These are phyloP conservation scores for silkworm (Bombyx mori) DNA, from an alignment of 1,140 invertebrate species.

Conservation along the genomic window ASM3026992v2 NC_085120.1:10058001-10058500, in stretches of 20 bases:
- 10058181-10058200: conserved; percentile 6
- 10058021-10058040: too few species aligned
- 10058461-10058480: too few species aligned
- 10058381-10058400: conserved; percentile 13
- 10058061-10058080: too few species aligned
- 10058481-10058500: too few species aligned
- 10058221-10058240: conserved; percentile 23
- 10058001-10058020: too few species aligned
- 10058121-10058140: too few species aligned
- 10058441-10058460: too few species aligned
- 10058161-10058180: neutral
- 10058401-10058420: too few species aligned
- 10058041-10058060: too few species aligned
- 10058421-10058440: too few species aligned
- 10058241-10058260: conserved; percentile 32
- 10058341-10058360: conserved; percentile 38
- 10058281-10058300: conserved; percentile 33
- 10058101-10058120: neutral
- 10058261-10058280: conserved; percentile 30
- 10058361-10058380: conserved; percentile 32
- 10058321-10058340: conserved; percentile 23
- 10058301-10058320: conserved; percentile 23
- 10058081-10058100: neutral
- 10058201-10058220: neutral
- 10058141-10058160: too few species aligned